Evolutionary conservation across 37 sponge, comb jelly and placozoan species (phyloP).

Genomic region (Corticium candelabrum): DNA sequence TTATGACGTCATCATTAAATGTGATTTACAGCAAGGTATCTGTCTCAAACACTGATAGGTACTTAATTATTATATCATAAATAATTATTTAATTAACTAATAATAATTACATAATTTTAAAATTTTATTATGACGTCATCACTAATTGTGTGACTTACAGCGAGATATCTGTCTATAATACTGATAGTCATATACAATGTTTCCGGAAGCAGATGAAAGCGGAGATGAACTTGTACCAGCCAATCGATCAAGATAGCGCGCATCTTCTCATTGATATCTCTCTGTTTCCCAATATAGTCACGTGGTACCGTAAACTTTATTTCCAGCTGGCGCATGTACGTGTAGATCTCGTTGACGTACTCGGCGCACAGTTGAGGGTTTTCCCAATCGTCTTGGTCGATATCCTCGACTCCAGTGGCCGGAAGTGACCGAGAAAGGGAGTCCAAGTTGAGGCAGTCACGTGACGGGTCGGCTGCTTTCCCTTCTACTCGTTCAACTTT

Average conservation of each 20-base stretch:
- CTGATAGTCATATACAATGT: slow-evolving; percentile 83
- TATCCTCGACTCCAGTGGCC: no score
- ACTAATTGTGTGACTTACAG: slow-evolving; percentile 38
- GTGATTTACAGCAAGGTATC: no score
- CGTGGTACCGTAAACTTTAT: slow-evolving; percentile 57
- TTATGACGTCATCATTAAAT: no score
- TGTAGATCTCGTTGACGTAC: slow-evolving; percentile 88
- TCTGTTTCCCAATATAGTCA: slow-evolving; percentile 56
- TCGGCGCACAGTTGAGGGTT: slow-evolving; percentile 92
- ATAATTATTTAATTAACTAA: no score
- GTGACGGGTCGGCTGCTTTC: no score
- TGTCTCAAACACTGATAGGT: no score
- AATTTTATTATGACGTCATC: background rate
- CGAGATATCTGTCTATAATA: slow-evolving; percentile 86
- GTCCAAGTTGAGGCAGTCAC: no score
- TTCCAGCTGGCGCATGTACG: slow-evolving; percentile 79
- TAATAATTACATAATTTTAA: background rate
- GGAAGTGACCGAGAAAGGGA: no score
- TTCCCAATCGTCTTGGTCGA: slow-evolving; percentile 68
- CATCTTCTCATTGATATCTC: slow-evolving; percentile 77
- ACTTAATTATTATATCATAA: no score
- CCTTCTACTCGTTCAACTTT: no score
- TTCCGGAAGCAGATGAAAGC: slow-evolving; percentile 80
- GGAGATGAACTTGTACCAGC: slow-evolving; percentile 87
- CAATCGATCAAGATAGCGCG: slow-evolving; percentile 86